A percentile compares a stretch with the other conserved stretches of the same genome.
Conservation (phyloP, 2,797 vertebrate species). For the Merluccius polli region DNA sequence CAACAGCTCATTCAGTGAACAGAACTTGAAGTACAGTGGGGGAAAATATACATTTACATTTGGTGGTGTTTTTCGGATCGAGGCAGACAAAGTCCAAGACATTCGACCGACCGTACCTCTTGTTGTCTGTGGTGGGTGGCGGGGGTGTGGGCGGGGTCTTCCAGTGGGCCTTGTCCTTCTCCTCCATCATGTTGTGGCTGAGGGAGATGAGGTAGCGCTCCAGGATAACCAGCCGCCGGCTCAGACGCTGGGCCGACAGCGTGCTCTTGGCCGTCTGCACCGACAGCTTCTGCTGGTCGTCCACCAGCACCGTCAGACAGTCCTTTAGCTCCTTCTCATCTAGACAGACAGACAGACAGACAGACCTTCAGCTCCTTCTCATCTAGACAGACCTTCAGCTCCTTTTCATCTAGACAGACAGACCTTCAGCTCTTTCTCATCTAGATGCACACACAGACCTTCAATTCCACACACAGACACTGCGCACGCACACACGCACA, state of each 20-base stretch:
- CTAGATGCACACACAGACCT: slow-evolving; percentile 52
- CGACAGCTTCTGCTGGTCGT: slow-evolving; percentile 90
- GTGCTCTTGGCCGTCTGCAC: slow-evolving; percentile 87
- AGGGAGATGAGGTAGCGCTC: slow-evolving; percentile 96
- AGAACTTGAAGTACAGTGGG: no score
- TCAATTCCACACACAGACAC: slow-evolving; percentile 9
- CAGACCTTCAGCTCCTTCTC: no score
- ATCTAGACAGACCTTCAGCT: slow-evolving; percentile 94
- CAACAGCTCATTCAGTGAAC: no score
- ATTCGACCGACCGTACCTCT: slow-evolving; percentile 73
- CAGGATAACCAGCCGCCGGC: slow-evolving; percentile 91
- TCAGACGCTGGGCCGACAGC: slow-evolving; percentile 87
- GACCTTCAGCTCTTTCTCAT: slow-evolving; percentile 87
- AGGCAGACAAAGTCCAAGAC: neutral
- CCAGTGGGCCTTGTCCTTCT: slow-evolving; percentile 88
- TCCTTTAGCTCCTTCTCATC: slow-evolving; percentile 90
- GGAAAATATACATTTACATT: neutral
- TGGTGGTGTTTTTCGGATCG: neutral
- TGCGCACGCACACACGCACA: slow-evolving; percentile 6
- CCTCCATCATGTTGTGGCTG: slow-evolving; percentile 92
- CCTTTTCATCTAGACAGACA: slow-evolving; percentile 85
- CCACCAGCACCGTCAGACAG: slow-evolving; percentile 88
- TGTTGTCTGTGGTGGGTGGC: slow-evolving; percentile 85
- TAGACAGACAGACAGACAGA: slow-evolving; percentile 31
- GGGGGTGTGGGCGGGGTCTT: slow-evolving; percentile 80